Evolutionary conservation across 1,140 invertebrate genomes (phyloP).

Genomic region (Lineus longissimus): DNA sequence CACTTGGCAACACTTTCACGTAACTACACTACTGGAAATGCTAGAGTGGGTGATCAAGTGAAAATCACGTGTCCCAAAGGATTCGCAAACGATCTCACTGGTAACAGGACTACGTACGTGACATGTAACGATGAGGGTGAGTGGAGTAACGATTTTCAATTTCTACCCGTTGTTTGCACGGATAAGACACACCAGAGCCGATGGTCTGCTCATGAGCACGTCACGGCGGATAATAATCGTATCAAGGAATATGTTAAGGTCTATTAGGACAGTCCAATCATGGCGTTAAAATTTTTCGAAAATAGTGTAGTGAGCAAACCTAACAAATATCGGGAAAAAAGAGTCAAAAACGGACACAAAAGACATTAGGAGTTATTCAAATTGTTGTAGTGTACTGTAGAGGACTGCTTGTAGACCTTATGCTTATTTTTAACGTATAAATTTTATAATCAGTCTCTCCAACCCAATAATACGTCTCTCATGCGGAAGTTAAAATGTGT

Average conservation of each 20-base stretch:
- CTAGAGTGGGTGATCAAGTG: too few relatives aligned
- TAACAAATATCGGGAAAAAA: not conserved
- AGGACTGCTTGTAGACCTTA: not conserved
- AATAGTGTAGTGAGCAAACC: not conserved
- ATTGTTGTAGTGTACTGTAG: not conserved
- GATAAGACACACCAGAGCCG: not conserved
- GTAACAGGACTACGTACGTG: too few relatives aligned
- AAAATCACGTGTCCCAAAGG: too few relatives aligned
- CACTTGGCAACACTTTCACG: too few relatives aligned
- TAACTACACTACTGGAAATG: too few relatives aligned
- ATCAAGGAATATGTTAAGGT: conserved; percentile 1
- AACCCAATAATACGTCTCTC: not conserved
- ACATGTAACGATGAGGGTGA: too few relatives aligned
- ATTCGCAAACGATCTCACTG: too few relatives aligned
- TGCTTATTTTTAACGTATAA: not conserved
- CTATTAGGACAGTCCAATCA: not conserved
- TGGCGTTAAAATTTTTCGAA: not conserved
- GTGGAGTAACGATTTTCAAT: too few relatives aligned
- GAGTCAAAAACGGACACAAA: not conserved
- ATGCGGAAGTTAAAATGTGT: not conserved
- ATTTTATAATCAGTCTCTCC: not conserved
- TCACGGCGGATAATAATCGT: not conserved
- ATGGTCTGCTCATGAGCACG: not conserved
- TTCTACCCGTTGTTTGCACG: not conserved
- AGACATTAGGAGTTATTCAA: not conserved